These are phyloP conservation scores for Lepidochrysops patricia DNA, from an alignment of 2,888 invertebrate genomes.

Conservation along the genomic window DNA sequence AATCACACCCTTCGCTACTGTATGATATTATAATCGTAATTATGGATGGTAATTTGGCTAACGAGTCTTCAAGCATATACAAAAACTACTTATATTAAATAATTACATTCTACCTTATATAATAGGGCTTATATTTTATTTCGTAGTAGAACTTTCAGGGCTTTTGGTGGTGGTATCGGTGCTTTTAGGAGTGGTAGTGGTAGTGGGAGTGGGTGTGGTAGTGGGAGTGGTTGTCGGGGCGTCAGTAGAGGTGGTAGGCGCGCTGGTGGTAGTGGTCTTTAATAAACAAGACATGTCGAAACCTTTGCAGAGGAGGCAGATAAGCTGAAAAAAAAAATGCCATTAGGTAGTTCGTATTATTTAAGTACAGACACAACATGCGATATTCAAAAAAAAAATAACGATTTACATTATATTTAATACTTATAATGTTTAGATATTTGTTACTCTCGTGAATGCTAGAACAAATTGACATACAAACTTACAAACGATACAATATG, in stretches of 20 bases:
- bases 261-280: conserved; percentile 17
- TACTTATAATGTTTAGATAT: too few relatives aligned
- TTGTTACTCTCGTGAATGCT: too few relatives aligned
- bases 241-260: conserved; percentile 20
- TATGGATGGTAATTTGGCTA: too few relatives aligned
- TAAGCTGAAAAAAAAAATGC: conserved; percentile 30
- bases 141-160: conserved; percentile 2
- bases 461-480: background rate
- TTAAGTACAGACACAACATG: too few relatives aligned
- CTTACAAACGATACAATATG: background rate
- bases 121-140: background rate
- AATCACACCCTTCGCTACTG: too few relatives aligned
- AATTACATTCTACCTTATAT: too few relatives aligned
- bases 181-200: conserved; percentile 20
- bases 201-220: conserved; percentile 15
- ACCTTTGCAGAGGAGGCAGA: conserved; percentile 43
- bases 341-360: too few relatives aligned
- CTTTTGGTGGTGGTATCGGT: conserved; percentile 21
- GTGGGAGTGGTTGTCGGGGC: conserved; percentile 19
- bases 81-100: too few relatives aligned
- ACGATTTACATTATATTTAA: too few relatives aligned
- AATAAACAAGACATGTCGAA: conserved; percentile 30
- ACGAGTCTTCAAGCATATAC: too few relatives aligned
- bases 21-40: too few relatives aligned
- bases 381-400: too few relatives aligned